Base-by-base conservation (phyloP, 2,797 vertebrate species). In the Mergus octosetaceus region DNA sequence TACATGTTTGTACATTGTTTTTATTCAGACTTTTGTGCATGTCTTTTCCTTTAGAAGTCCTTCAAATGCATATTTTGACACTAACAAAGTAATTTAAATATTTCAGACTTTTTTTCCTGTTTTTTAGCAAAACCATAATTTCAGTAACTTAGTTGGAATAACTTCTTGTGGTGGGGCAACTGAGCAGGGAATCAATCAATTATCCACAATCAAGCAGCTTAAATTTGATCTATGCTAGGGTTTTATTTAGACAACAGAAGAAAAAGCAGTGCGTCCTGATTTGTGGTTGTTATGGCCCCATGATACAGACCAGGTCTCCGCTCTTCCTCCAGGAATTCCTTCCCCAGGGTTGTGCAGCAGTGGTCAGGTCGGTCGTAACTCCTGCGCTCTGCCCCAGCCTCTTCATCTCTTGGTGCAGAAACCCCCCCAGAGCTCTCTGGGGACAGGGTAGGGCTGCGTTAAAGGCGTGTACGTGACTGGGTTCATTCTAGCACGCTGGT, bases 211-310 rank as follows among this genome's bases (percentile, higher is more conserved):
- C 74, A 89, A 95, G 71, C 83, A 77, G 61, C 74, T 94, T 94
- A 79, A 89, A 91, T 43, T 84, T 94, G 91, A 93, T 90, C 83
- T 93, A 70, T 94, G 88, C 53, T 88, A 51, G 57, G 19, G 79
- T 89, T 95, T 95, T 95, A 95, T 94, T 96, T 96, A 85, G 87
- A 92, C 93, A 96, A 90, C 85, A 96, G 85, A 60, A 81, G 68
- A 93, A 95, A 57, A 93, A 86, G 79, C 62, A 53, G 61, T 64
- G 61, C 70, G 49, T 74, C 32, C 83, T 97, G 96, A 96, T 95
- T 94, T 96, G 93, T 94, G 12, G 89, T 91, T 95, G 91, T 97
- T 95, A 91, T 82, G 89, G 93, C 85, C 87, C 80, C 4, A 0
- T 94, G 95, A 96, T 78, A 78, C 79, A 94, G 94, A 90, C 79